Percentiles rank a stretch among this genome's conserved stretches.
Conservation (phyloP, 1,140 invertebrate genomes). For the Dufourea novaeangliae region DNA sequence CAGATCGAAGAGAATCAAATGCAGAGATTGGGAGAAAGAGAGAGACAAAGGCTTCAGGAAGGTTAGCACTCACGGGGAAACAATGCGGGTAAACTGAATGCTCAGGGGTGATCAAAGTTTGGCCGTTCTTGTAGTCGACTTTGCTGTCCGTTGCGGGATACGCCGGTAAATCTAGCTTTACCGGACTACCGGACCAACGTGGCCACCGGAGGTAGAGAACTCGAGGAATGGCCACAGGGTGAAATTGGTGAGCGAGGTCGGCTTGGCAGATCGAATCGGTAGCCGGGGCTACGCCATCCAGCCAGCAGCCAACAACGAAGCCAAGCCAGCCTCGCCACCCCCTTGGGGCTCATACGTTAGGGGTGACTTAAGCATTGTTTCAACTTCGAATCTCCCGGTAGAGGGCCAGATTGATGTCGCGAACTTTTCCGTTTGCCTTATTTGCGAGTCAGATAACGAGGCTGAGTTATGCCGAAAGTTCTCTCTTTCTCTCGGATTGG, state of each 20-base stretch:
- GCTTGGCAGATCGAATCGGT: constrained; percentile 77
- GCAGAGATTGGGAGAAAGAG: not conserved
- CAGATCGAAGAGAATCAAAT: not conserved
- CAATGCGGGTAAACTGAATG: constrained; percentile 49
- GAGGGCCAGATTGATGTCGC: constrained; percentile 81
- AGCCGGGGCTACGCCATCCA: constrained; percentile 29
- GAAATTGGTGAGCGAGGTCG: constrained; percentile 65
- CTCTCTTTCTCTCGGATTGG: constrained; percentile 56
- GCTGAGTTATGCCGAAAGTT: constrained; percentile 81
- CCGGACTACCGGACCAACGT: constrained; percentile 46
- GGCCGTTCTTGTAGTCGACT: constrained; percentile 49
- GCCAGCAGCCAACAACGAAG: constrained; percentile 7
- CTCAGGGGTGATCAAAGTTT: constrained; percentile 61
- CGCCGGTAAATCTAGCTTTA: constrained; percentile 48
- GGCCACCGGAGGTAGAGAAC: constrained; percentile 48
- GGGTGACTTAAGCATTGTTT: constrained; percentile 81
- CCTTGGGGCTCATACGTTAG: constrained; percentile 81
- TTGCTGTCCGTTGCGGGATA: constrained; percentile 48
- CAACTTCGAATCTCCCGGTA: constrained; percentile 81
- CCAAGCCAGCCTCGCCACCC: constrained; percentile 38
- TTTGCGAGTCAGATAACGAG: constrained; percentile 83
- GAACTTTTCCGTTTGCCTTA: constrained; percentile 82
- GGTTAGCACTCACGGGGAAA: constrained; percentile 13
- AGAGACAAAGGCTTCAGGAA: not conserved
- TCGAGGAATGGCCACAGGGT: constrained; percentile 50